Conservation (phyloP, 2,797 vertebrate genomes). For the Phalloptychus januarius region DNA sequence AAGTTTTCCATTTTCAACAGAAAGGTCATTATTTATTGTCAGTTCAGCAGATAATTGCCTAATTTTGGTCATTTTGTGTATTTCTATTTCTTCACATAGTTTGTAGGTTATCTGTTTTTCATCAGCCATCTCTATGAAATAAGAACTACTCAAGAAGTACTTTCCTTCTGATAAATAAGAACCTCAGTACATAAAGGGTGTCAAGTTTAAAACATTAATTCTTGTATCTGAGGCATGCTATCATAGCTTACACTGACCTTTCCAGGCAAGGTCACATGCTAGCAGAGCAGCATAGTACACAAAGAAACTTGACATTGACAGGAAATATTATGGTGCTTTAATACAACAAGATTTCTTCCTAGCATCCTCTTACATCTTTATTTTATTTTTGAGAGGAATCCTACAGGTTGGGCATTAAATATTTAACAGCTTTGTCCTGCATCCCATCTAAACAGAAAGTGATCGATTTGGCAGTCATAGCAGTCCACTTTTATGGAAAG, state of each 20-base stretch:
- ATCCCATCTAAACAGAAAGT: background rate
- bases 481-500: background rate
- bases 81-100: background rate
- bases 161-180: background rate
- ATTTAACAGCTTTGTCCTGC: background rate
- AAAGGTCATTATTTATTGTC: background rate
- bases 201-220: background rate
- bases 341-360: background rate
- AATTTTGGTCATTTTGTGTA: background rate
- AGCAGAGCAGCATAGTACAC: background rate
- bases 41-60: background rate
- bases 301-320: background rate
- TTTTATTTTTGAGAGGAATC: background rate
- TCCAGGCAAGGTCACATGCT: background rate
- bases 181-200: background rate
- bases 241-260: background rate
- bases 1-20: background rate
- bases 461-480: background rate
- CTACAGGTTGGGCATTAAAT: background rate
- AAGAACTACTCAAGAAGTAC: background rate
- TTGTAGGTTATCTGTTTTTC: background rate
- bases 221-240: background rate
- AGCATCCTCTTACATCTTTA: background rate
- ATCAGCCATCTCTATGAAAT: background rate
- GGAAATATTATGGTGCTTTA: background rate